Evolutionary conservation across 2,888 invertebrate species (phyloP).

Genomic region (Cetonia aurata): DNA sequence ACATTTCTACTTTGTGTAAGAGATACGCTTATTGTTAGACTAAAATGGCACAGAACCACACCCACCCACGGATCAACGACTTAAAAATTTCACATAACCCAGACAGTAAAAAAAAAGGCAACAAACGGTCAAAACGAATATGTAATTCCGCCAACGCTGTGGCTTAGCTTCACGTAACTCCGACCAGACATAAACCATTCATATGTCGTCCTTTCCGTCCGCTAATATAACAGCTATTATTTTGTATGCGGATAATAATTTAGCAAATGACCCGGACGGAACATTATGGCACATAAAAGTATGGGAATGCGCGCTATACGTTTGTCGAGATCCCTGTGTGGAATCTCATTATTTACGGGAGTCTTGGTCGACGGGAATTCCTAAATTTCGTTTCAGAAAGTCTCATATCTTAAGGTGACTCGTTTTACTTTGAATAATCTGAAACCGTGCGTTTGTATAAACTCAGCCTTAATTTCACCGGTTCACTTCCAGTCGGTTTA

Average conservation of each 20-base stretch:
- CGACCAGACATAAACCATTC: slow-evolving; percentile 27
- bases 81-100: slow-evolving; percentile 4
- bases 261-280: slow-evolving; percentile 29
- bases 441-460: too few relatives aligned
- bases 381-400: slow-evolving; percentile 1
- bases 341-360: slow-evolving; percentile 29
- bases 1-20: too few relatives aligned
- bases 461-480: background rate
- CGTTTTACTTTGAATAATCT: too few relatives aligned
- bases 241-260: slow-evolving; percentile 39
- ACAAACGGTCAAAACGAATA: slow-evolving; percentile 23
- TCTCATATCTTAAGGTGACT: too few relatives aligned
- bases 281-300: slow-evolving; percentile 8
- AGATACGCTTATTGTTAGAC: background rate
- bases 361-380: slow-evolving; percentile 26
- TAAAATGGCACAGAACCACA: slow-evolving; percentile 1
- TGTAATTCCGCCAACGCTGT: slow-evolving; percentile 27
- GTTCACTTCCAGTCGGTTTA: background rate
- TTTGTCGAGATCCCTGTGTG: slow-evolving; percentile 10
- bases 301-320: slow-evolving; percentile 25
- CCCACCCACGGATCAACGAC: slow-evolving; percentile 24
- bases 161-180: slow-evolving; percentile 19
- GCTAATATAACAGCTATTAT: slow-evolving; percentile 30
- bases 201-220: slow-evolving; percentile 28
- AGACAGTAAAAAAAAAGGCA: slow-evolving; percentile 3